Percentiles rank a stretch among this genome's conserved stretches.
Evolutionary conservation across 1,140 invertebrate species (phyloP).

Genomic region (Ceratitis capitata): DNA sequence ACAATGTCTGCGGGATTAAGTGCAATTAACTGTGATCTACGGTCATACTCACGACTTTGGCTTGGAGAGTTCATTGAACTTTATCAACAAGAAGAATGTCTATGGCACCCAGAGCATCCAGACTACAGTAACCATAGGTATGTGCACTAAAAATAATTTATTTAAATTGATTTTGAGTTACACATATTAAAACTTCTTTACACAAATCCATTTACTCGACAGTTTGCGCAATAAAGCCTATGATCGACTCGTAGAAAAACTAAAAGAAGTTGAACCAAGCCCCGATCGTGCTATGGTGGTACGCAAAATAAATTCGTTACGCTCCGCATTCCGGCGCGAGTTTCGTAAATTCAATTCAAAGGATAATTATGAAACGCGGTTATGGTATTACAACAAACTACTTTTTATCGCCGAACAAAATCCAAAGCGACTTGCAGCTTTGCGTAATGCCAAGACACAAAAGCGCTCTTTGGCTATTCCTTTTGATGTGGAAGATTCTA

Average conservation of each 20-base stretch:
- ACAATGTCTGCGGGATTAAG: slow-evolving; percentile 44
- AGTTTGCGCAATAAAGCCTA: slow-evolving; percentile 55
- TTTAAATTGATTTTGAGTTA: no score
- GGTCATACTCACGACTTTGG: slow-evolving; percentile 62
- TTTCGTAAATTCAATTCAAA: slow-evolving; percentile 56
- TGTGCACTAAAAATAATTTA: neutral
- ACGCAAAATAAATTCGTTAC: slow-evolving; percentile 59
- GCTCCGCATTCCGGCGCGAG: slow-evolving; percentile 60
- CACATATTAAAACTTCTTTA: no score
- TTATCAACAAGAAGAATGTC: slow-evolving; percentile 62
- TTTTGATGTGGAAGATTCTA: slow-evolving; percentile 56
- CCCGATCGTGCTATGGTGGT: slow-evolving; percentile 63
- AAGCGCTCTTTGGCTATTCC: slow-evolving; percentile 55
- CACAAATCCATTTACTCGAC: no score
- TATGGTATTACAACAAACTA: slow-evolving; percentile 63
- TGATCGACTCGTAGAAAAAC: slow-evolving; percentile 60
- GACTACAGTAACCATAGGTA: slow-evolving; percentile 61
- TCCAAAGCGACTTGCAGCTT: slow-evolving; percentile 49
- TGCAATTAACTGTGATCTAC: slow-evolving; percentile 52
- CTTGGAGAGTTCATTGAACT: slow-evolving; percentile 63
- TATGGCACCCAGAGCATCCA: slow-evolving; percentile 64
- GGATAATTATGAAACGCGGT: slow-evolving; percentile 58
- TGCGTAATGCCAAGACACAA: slow-evolving; percentile 42
- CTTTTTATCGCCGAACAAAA: slow-evolving; percentile 63
- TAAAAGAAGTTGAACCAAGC: slow-evolving; percentile 62